Percentiles rank a stretch among this genome's conserved stretches.
These are phyloP conservation scores for Eclectus roratus DNA, from an alignment of 2,113 vertebrate species.

Conservation along the genomic window DNA sequence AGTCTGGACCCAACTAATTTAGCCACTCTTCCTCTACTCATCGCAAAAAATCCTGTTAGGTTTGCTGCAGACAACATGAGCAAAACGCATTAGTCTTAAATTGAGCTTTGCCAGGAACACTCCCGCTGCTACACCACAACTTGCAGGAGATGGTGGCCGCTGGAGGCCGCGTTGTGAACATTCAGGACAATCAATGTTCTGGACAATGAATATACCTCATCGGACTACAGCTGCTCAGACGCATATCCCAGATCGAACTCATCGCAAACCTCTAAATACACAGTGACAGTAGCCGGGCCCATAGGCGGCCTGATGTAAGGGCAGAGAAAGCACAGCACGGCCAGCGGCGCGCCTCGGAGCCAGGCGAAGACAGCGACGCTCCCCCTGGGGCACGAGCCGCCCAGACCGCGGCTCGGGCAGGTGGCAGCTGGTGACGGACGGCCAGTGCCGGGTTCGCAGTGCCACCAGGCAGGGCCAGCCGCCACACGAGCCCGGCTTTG, in stretches of 20 bases:
- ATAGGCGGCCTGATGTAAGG: rapidly evolving
- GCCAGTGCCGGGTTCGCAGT: no score
- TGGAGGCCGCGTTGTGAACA: rapidly evolving
- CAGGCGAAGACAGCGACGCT: no score
- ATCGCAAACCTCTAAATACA: not conserved
- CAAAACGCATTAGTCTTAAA: rapidly evolving
- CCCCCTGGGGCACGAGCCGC: not conserved
- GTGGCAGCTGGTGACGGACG: not conserved
- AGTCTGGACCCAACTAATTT: not conserved
- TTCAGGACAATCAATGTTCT: not conserved
- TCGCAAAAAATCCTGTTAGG: rapidly evolving
- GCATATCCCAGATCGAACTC: rapidly evolving
- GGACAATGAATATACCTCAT: no score
- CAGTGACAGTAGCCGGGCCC: no score
- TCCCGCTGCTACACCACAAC: rapidly evolving
- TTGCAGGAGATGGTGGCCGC: not conserved
- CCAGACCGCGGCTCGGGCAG: not conserved
- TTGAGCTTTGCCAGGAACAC: rapidly evolving
- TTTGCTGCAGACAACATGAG: not conserved
- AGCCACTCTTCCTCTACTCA: not conserved
- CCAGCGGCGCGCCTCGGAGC: not conserved
- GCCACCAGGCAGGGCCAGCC: no score
- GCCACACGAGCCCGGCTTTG: no score
- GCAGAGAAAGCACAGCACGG: not conserved
- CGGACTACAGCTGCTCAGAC: not conserved